These are phyloP conservation scores for Indicator indicator DNA, from an alignment of 2,113 vertebrate species.

Conservation along the genomic window DNA sequence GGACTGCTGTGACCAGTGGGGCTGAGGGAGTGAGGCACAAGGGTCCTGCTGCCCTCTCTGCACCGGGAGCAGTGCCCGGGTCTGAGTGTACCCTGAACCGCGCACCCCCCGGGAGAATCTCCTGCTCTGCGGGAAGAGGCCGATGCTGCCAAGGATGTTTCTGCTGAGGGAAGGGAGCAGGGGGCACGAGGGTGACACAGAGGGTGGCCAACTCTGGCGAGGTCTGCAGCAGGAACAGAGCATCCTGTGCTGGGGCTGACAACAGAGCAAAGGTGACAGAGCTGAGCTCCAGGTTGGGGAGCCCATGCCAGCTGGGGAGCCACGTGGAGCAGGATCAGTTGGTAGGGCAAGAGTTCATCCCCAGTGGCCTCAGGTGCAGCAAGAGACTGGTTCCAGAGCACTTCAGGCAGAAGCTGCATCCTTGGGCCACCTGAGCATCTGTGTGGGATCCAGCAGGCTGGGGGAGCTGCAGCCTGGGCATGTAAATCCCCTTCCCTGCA, in stretches of 20 bases:
- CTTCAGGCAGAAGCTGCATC: background rate
- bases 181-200: accelerated
- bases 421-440: background rate
- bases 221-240: background rate
- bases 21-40: too few relatives aligned
- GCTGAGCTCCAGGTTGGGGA: background rate
- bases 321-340: too few relatives aligned
- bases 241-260: accelerated
- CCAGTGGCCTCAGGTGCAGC: accelerated
- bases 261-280: background rate
- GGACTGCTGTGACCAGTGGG: too few relatives aligned
- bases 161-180: background rate
- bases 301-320: too few relatives aligned
- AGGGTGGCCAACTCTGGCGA: accelerated
- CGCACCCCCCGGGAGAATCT: background rate
- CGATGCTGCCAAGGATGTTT: background rate
- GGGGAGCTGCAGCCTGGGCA: background rate
- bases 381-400: background rate
- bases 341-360: background rate
- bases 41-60: background rate
- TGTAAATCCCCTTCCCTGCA: too few relatives aligned
- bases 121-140: background rate
- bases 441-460: accelerated
- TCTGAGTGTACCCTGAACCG: too few relatives aligned
- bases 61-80: background rate